These are phyloP conservation scores for Eutolmus rufibarbis DNA, from an alignment of 2,888 invertebrate species.

Conservation along the genomic window DNA sequence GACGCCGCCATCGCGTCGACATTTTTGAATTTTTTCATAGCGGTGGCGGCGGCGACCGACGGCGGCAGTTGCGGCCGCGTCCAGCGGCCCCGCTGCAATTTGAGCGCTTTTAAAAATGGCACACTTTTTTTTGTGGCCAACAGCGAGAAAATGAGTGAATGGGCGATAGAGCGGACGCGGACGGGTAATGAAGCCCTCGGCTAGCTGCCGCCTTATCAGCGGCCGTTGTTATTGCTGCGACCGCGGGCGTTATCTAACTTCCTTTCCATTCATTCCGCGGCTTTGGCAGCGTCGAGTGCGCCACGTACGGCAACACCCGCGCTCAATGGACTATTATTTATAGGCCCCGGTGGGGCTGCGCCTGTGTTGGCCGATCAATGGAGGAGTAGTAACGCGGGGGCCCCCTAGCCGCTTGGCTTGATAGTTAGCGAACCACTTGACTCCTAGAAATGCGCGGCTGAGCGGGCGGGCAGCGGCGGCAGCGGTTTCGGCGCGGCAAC, in stretches of 20 bases:
- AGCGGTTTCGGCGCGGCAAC: not conserved
- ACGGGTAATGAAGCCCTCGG: slow-evolving; percentile 1
- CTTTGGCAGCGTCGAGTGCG: slow-evolving; percentile 20
- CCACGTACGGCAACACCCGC: slow-evolving; percentile 37
- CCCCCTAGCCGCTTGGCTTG: not conserved
- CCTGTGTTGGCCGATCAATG: slow-evolving; percentile 9
- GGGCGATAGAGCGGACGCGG: not conserved
- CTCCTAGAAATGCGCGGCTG: not conserved
- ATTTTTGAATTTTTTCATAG: not conserved
- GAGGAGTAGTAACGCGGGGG: slow-evolving; percentile 1
- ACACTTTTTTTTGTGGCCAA: not conserved
- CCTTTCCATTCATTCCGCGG: slow-evolving; percentile 37
- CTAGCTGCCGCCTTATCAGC: not conserved
- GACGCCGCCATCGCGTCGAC: not conserved
- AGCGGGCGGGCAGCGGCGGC: not conserved
- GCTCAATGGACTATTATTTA: slow-evolving; percentile 39
- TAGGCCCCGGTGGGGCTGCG: not conserved
- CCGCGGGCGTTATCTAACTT: slow-evolving; percentile 38
- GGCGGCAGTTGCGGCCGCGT: not conserved
- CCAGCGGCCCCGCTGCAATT: not conserved
- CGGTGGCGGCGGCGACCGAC: not conserved
- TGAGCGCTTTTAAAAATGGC: slow-evolving; percentile 18
- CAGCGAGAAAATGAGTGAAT: not conserved
- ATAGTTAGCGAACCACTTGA: slow-evolving; percentile 19
- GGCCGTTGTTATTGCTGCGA: not conserved